phyloP scores from a whole-genome alignment of 1,140 invertebrate species.

The Solen grandis region DNA sequence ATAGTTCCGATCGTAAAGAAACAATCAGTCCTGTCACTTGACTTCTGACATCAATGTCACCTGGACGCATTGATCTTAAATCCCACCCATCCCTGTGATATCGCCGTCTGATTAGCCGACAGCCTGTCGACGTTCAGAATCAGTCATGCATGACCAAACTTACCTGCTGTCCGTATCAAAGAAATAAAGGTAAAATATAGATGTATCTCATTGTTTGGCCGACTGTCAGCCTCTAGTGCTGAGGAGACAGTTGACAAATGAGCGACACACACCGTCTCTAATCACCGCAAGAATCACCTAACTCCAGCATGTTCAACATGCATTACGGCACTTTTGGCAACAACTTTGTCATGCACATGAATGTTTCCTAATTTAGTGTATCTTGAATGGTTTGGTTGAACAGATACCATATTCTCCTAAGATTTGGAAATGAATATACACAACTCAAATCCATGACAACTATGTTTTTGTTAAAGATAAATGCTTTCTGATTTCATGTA shows the following conservation, averaged over 20 bases:
- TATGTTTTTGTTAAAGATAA: no score
- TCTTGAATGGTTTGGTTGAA: no score
- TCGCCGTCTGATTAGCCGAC: conserved; percentile 52
- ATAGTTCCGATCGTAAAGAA: conserved; percentile 56
- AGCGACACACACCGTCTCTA: neutral
- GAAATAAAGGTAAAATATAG: conserved; percentile 42
- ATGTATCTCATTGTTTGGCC: conserved; percentile 52
- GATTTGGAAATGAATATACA: no score
- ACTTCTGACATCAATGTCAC: conserved; percentile 48
- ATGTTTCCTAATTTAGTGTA: no score
- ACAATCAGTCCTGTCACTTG: conserved; percentile 53
- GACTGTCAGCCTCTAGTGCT: conserved; percentile 28
- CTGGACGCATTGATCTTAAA: conserved; percentile 56
- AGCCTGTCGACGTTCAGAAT: conserved; percentile 43
- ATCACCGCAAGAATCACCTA: neutral
- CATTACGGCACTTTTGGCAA: no score
- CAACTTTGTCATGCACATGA: no score
- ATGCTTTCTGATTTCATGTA: no score
- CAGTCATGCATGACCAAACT: conserved; percentile 60
- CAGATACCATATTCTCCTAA: no score
- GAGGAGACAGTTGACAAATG: conserved; percentile 49
- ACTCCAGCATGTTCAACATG: no score
- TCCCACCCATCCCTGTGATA: conserved; percentile 53
- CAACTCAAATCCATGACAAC: no score
- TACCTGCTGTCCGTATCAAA: conserved; percentile 41